Evolutionary conservation across 2,888 invertebrate species (phyloP).

Genomic region (Poecilobothrus nobilitatus): DNA sequence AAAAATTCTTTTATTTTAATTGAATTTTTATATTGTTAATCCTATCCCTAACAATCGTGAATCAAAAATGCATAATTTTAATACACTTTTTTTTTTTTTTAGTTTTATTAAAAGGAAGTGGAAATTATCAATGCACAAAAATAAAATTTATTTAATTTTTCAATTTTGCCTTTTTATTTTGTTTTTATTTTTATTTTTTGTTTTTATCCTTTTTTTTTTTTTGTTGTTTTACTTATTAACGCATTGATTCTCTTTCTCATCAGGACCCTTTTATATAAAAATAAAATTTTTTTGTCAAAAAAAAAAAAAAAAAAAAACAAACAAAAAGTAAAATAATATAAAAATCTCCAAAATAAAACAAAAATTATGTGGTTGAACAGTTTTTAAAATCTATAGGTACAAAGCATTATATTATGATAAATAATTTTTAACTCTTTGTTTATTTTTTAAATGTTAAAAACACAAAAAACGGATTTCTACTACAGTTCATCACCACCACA

Average conservation of each 20-base stretch:
- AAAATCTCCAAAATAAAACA: not conserved
- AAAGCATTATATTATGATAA: not conserved
- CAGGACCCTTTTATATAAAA: not conserved
- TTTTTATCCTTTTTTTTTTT: too few species aligned
- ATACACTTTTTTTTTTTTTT: not conserved
- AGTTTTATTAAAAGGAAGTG: not conserved
- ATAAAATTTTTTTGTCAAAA: too few species aligned
- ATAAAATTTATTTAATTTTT: not conserved
- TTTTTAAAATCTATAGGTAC: not conserved
- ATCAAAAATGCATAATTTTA: not conserved
- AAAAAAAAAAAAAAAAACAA: not conserved
- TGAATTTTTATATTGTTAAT: not conserved
- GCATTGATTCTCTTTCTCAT: not conserved
- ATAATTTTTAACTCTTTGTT: not conserved
- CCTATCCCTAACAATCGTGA: not conserved
- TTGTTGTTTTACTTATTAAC: not conserved
- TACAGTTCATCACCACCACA: not conserved
- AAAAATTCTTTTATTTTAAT: not conserved
- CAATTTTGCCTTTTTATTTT: too few species aligned
- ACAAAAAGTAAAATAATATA: not conserved
- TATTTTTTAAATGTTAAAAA: not conserved
- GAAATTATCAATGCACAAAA: constrained; percentile 1
- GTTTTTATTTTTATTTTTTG: too few species aligned
- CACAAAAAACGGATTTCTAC: constrained; percentile 3
- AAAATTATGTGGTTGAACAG: not conserved